Base-by-base conservation (phyloP, 2,797 vertebrate genomes). In the Orestias chungarensis region DNA sequence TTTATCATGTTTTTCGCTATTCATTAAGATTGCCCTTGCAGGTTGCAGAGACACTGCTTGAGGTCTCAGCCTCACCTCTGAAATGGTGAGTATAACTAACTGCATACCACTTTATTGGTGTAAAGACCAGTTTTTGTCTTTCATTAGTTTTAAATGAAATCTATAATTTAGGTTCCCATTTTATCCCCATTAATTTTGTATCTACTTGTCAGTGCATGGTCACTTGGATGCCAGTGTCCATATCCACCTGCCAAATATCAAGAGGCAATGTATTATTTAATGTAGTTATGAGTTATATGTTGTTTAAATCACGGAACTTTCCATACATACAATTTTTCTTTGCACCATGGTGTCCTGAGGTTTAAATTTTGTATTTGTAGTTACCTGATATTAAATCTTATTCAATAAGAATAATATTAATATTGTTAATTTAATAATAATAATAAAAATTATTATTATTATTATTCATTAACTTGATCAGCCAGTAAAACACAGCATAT, bases 1-100 rank as follows among this genome's bases (percentile, higher is more conserved):
- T 95, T 94, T 92, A 95, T 95, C 94, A 95, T 94, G 88, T 90
- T 93, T 88, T 87, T 93, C 82, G 64, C 87, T 90, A 84, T 94
- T 94, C 93, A 94, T 94, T 94, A 94, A 92, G 92, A 89, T 87
- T 92, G 92, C 90, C 92, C 91, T 94, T 93, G 91, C 92, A 93
- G 89, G 87, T 86, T 91, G 87, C 90, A 88, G 86, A 86, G 67
- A 82, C 90, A 68, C 93, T 86, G 92, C 87, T 88, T 92, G 92
- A 88, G 84, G 86, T 76, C 78, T 89, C 84, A 85, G 87, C 85
- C 85, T 90, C 87, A 89, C 88, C 81, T 89, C 85, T 78, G 76
- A 83, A 83, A 71, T 20, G 6, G 83, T 72, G 70, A 70, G 76
- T 82, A 80, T 78, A 42, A 75, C 75, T 66, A 70, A 86, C 76